These are phyloP conservation scores for Sinopyrophorus schimmeli DNA, from an alignment of 2,888 invertebrate genomes.

Conservation along the genomic window DNA sequence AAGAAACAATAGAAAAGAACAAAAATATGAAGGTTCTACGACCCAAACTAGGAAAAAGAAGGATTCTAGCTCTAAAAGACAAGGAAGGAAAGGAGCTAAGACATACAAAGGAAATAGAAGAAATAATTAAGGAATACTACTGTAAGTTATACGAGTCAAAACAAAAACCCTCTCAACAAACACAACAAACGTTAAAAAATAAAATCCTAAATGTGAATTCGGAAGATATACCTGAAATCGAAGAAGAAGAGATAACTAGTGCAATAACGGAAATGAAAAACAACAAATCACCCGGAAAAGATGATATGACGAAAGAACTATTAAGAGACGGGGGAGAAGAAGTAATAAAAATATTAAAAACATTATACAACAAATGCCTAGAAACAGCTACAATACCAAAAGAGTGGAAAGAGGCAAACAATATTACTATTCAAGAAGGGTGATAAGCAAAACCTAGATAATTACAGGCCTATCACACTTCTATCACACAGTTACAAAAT, in stretches of 20 bases:
- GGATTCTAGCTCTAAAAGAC: conserved; percentile 2
- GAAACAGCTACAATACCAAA: not conserved
- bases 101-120: conserved; percentile 2
- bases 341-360: conserved; percentile 2
- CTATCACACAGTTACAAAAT: not conserved
- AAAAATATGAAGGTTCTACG: not conserved
- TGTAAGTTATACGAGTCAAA: conserved; percentile 1
- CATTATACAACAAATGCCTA: conserved; percentile 4
- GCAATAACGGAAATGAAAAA: conserved; percentile 8
- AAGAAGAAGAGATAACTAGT: not conserved
- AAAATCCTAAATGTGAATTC: conserved; percentile 2
- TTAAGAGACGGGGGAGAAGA: not conserved
- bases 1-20: not conserved
- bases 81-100: conserved; percentile 4
- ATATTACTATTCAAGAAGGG: not conserved
- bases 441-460: not conserved
- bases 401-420: conserved; percentile 3
- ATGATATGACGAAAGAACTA: conserved; percentile 5
- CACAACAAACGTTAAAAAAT: not conserved
- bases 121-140: conserved; percentile 1
- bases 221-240: not conserved
- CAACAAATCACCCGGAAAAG: conserved; percentile 3
- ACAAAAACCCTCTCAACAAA: conserved; percentile 1
- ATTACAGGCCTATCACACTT: not conserved
- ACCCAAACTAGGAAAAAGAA: conserved; percentile 1